These are phyloP conservation scores for Uloborus plumipes DNA, from an alignment of 2,888 invertebrate genomes.

Conservation along the genomic window DNA sequence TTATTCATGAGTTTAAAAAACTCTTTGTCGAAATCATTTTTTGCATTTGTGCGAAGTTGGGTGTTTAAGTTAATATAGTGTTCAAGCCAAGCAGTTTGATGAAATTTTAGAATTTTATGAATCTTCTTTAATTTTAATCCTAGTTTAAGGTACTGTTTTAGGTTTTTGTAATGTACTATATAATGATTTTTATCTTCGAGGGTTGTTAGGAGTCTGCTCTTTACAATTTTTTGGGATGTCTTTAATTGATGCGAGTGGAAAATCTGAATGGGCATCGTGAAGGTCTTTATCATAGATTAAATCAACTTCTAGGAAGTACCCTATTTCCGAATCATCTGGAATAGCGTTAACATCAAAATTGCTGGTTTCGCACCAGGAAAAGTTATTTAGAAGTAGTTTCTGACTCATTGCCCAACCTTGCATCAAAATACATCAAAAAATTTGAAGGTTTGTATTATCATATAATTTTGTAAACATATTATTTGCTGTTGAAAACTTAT, in stretches of 20 bases:
- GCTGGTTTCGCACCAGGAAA: constrained; percentile 22
- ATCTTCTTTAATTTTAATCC: too few relatives aligned
- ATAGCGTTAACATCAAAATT: background rate
- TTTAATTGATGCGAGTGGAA: constrained; percentile 56
- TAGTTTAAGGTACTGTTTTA: too few relatives aligned
- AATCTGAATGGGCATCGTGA: constrained; percentile 34
- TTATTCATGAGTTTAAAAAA: too few relatives aligned
- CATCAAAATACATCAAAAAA: constrained; percentile 53
- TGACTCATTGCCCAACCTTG: constrained; percentile 59
- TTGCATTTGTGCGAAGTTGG: too few relatives aligned
- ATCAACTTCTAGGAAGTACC: constrained; percentile 38
- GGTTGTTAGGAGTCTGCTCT: too few relatives aligned
- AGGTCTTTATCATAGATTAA: constrained; percentile 18
- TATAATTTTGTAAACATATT: constrained; percentile 42
- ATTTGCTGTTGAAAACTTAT: constrained; percentile 43
- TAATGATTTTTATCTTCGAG: too few relatives aligned
- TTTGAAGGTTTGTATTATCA: constrained; percentile 29
- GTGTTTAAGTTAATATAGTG: too few relatives aligned
- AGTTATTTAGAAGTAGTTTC: constrained; percentile 35
- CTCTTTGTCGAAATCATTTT: too few relatives aligned
- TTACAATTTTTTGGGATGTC: constrained; percentile 16
- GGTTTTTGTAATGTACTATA: too few relatives aligned
- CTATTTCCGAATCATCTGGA: constrained; percentile 6
- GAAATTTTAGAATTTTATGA: too few relatives aligned
- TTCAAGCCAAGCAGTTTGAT: too few relatives aligned